Evolutionary conservation across 2,888 invertebrate species (phyloP).

Genomic region (Andrena bicolor): DNA sequence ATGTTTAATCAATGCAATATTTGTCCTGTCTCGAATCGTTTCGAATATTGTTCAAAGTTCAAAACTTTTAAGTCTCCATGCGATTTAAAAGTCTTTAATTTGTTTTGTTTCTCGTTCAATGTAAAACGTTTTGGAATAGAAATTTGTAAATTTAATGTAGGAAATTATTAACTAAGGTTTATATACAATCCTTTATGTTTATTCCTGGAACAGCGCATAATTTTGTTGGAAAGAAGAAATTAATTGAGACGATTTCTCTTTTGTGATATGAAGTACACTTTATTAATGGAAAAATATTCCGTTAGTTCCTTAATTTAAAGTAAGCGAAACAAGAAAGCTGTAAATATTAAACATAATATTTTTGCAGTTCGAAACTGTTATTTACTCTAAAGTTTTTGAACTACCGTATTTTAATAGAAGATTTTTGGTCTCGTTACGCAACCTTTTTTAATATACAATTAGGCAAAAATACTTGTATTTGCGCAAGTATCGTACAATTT

Average conservation of each 20-base stretch:
- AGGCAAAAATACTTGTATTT: not conserved
- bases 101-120: no score
- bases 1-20: no score
- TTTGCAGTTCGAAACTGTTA: not conserved
- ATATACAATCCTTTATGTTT: not conserved
- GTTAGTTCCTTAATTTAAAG: slow-evolving; percentile 25
- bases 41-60: no score
- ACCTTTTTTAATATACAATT: not conserved
- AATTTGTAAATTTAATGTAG: no score
- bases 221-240: not conserved
- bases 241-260: slow-evolving; percentile 20
- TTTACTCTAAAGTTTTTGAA: slow-evolving; percentile 9
- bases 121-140: no score
- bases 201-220: not conserved
- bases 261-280: not conserved
- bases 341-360: slow-evolving; percentile 5
- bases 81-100: no score
- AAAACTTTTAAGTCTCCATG: no score
- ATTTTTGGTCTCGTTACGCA: not conserved
- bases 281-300: not conserved
- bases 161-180: no score
- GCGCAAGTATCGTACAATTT: not conserved
- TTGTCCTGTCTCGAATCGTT: no score
- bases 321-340: slow-evolving; percentile 28
- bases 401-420: not conserved